phyloP scores from a whole-genome alignment of 2,888 invertebrate species.

The Orchesellides sinensis region DNA sequence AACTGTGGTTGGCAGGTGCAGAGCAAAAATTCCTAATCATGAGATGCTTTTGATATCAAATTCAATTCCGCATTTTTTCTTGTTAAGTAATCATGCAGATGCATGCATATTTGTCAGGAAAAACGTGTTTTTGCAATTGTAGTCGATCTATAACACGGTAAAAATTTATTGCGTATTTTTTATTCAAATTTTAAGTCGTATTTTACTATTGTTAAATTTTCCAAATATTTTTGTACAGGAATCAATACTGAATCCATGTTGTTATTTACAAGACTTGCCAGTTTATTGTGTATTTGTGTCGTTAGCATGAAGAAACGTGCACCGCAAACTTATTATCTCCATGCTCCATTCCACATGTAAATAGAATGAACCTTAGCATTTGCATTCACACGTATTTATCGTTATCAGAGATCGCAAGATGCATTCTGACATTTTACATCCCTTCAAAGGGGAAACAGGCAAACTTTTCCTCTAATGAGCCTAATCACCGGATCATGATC shows the following conservation, averaged over 20 bases:
- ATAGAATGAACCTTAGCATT: too few species aligned
- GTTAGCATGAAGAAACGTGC: too few species aligned
- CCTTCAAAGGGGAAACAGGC: slow-evolving; percentile 7
- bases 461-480: slow-evolving; percentile 29
- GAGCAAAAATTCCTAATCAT: slow-evolving; percentile 3
- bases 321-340: too few species aligned
- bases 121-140: slow-evolving; percentile 2
- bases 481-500: slow-evolving; percentile 47
- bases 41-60: background rate
- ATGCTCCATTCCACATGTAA: too few species aligned
- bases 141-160: background rate
- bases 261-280: background rate
- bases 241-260: background rate
- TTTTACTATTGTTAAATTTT: background rate
- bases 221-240: background rate
- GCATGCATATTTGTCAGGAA: background rate
- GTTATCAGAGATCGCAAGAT: background rate
- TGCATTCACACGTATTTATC: background rate
- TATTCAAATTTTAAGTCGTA: background rate
- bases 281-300: background rate
- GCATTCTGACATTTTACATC: background rate
- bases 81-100: too few species aligned
- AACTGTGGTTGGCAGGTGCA: slow-evolving; percentile 22
- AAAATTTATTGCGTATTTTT: background rate
- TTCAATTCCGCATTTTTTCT: slow-evolving; percentile 11